Conservation (phyloP, 2,797 vertebrate genomes). For the Cossypha niveicapilla region DNA sequence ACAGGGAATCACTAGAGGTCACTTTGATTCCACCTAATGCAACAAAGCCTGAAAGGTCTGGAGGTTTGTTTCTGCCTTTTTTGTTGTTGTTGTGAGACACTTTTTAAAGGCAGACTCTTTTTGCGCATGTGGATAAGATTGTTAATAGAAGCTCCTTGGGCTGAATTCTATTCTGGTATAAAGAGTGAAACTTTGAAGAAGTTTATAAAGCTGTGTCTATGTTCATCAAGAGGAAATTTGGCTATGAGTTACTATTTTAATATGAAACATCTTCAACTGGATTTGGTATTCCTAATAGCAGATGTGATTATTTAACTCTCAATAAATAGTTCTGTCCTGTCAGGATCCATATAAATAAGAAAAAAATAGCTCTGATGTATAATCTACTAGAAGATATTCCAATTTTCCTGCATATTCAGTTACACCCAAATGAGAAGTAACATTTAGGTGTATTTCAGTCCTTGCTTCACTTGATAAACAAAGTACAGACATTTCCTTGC, state of each 20-base stretch:
- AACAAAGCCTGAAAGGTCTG: not conserved
- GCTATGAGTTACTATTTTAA: conserved; percentile 19
- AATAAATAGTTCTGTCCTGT: conserved; percentile 7
- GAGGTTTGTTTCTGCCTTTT: not conserved
- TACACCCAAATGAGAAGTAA: not conserved
- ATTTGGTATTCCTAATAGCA: conserved; percentile 33
- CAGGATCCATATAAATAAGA: not conserved
- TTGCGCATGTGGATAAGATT: not conserved
- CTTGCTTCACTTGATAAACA: not conserved
- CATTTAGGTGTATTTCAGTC: not conserved
- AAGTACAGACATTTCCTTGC: not conserved
- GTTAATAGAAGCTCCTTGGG: not conserved
- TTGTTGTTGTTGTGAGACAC: not conserved
- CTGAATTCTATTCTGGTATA: not conserved
- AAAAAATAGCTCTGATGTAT: not conserved
- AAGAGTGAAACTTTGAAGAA: conserved; percentile 11
- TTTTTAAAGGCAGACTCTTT: not conserved
- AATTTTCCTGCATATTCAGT: not conserved
- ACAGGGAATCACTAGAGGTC: conserved; percentile 70
- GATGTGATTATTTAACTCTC: conserved; percentile 45
- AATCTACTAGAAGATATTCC: not conserved
- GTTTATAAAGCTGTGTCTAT: conserved; percentile 15
- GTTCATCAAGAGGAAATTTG: conserved; percentile 19
- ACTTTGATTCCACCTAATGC: conserved; percentile 57
- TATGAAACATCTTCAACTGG: conserved; percentile 38